Base-by-base conservation (phyloP, 1,140 invertebrate species). In the Cyrtorhinus lividipennis region DNA sequence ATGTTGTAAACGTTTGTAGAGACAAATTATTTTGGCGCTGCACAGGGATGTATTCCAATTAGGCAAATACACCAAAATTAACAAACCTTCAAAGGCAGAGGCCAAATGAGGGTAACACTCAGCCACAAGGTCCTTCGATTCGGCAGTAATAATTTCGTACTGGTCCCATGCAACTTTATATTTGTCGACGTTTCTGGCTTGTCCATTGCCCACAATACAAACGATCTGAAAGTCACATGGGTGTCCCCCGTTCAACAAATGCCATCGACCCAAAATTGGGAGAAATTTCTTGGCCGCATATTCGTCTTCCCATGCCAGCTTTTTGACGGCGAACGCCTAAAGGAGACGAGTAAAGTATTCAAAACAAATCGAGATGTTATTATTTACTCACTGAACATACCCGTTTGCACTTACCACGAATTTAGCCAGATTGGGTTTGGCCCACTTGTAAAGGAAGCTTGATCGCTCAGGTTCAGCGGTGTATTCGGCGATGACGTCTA, bases 261-360 rank as follows among this genome's bases (percentile, higher is more conserved):
- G 83, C 84, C 85, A 87, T 56, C 86, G 78, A 1, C 84, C 88
- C 2, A 86, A 69, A 13, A 92, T 70, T 0, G 87, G 85, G 61
- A 91, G 76, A 65, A 88, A 83, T 73, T 91, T 91, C 66, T 84
- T 80, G 63, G 88, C 81, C 45, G 83, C 78, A 70, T 90, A 89
- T 23, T 81, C 77, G 69, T 83, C 79, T n/a, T 83, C 79, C 88
- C 88, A 92, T 62, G 77, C 75, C 45, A 90, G 70, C 68, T 83
- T 78, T 61, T 74, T 75, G 0, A 74, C 75, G 71, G 87, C 81
- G 67, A 88, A 80, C 71, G 79, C 79, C 81, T 86, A 67, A 61
- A 77, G 76, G 66, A 65, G n/a, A 65, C 66, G 66, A 44, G 61
- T 46, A 61, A 63, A 65, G 30, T 56, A 64, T 61, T 15, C 22